Conservation (phyloP, 1,140 invertebrate genomes). For the Ceratoteleas bidentatus region DNA sequence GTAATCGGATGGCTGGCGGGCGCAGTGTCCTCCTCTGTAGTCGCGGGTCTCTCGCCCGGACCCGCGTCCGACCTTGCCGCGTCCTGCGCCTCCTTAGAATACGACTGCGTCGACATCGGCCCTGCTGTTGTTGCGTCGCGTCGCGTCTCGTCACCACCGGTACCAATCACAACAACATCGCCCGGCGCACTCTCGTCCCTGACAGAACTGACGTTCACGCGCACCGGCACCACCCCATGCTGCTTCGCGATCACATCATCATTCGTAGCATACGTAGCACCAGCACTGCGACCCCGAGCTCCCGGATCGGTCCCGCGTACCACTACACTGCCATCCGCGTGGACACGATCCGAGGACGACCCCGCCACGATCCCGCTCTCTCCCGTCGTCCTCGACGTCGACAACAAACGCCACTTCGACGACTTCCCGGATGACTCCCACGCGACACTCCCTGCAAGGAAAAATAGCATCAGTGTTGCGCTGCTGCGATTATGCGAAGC, state of each 20-base stretch:
- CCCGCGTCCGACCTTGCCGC: conserved; percentile 71
- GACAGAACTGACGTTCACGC: conserved; percentile 45
- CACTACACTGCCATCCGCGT: conserved; percentile 44
- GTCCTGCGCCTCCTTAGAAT: conserved; percentile 72
- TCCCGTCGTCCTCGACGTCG: conserved; percentile 30
- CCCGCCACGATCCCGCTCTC: conserved; percentile 30
- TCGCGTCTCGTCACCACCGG: conserved; percentile 49
- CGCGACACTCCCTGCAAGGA: too few relatives aligned
- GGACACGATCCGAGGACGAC: conserved; percentile 30
- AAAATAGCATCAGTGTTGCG: too few relatives aligned
- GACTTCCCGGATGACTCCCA: too few relatives aligned
- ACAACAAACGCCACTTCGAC: too few relatives aligned
- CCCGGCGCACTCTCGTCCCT: conserved; percentile 50
- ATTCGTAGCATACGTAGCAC: conserved; percentile 27
- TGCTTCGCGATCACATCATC: conserved; percentile 47
- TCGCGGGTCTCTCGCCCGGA: conserved; percentile 56
- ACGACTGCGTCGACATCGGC: conserved; percentile 78
- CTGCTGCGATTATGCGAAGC: too few relatives aligned
- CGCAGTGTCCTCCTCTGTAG: conserved; percentile 51
- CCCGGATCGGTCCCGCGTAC: conserved; percentile 14
- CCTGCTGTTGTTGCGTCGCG: conserved; percentile 72
- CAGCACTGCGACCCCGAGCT: conserved; percentile 19
- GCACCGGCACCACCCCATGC: conserved; percentile 47
- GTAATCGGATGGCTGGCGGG: conserved; percentile 56
- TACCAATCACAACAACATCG: conserved; percentile 63